Evolutionary conservation across 2,888 invertebrate genomes (phyloP), one percentile per base, ranked within the genome.

Genomic region (Lasioglossum pauxillum): DNA sequence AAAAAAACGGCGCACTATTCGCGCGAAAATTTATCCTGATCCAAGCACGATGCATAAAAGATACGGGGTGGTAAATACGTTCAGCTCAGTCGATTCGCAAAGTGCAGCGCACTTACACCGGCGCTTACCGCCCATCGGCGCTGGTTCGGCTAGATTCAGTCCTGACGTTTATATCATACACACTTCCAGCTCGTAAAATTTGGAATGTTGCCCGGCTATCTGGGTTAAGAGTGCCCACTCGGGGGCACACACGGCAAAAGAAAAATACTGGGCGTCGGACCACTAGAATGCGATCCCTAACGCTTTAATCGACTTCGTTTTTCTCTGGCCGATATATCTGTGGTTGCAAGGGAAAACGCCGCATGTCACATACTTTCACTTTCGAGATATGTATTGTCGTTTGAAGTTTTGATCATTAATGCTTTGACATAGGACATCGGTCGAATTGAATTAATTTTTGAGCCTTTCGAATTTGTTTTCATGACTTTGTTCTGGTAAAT

Each of bases 201-300:
- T 90, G 90, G 91, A 90, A 90, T 89, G 89, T 82, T 87, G 91
- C 89, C 89, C 87, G 84, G 69, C 75, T 87, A 87, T 90, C 85
- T 87, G 82, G 89, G 91, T 90, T 89, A 90, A 90, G 91, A 84
- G 90, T 81, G 78, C 75, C 80, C 80, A 84, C 81, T 82, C 44
- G 49, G 27, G 49, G 60, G 41, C 71, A 71, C 41, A 41, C 5
- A 41, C 71, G 71, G n/a, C 80, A 80, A 77, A 82, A 83, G 71
- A 87, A 90, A 88, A 90, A 88, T 85, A 78, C 79, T 81, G 71
- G 38, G 75, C 73, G 78, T 83, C 83, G 78, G 75, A 72, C 72
- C 69, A 73, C 27, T 46, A 67, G 81, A 73, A 85, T 78, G 49
- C 49, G 80, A 75, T 72, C 44, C 46, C 72, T 41, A 75, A 75